Evolutionary conservation across 2,113 vertebrate species (phyloP), one percentile per base, ranked within the genome.

Genomic region (Microtus ochrogaster): DNA sequence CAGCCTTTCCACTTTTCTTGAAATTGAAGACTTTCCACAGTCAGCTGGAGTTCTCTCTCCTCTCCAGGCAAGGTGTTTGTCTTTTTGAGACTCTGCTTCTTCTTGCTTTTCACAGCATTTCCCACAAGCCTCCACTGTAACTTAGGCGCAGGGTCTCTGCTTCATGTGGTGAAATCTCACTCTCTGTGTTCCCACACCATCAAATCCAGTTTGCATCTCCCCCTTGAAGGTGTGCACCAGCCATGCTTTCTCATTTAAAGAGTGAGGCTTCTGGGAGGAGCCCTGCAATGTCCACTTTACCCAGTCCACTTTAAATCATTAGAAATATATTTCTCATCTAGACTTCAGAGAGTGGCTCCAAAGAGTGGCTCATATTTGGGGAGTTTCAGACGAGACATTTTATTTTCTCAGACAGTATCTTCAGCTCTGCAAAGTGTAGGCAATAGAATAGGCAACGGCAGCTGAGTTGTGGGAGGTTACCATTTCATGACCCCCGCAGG

Each of bases 391-490:
- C n/a, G 92, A 93, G 33, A 44, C 44, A 65, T 85, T 74, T 93
- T 82, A 90, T 87, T 90, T 96, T 95, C 89, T 78, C 76, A 77
- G 74, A 52, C 79, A n/a, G 94, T 96, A 96, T 95, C 92, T 96
- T 84, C 41, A 66, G 86, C 90, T 91, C 89, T 72, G 87, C 72
- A 52, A 94, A 97, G 76, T 21, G 83, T 88, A 83, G 49, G 44
- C 91, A 72, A 63, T n/a, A 33, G 83, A 87, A 76, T 5, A 92
- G 90, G 61, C 61, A 39, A 41, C 36, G 78, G 52, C 78, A 7
- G 22, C 0, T 81, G 65, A 79, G 86, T 79, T 92, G 92, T 19
- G 0, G 2, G 76, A 41, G 94, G 66, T 92, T 89, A 76, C 33
- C 36, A 39, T 94, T 94, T 92, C 95, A 52, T 89, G 91, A 86